Base-by-base conservation (phyloP, 2,113 vertebrate genomes). In the Ciconia stormi region DNA sequence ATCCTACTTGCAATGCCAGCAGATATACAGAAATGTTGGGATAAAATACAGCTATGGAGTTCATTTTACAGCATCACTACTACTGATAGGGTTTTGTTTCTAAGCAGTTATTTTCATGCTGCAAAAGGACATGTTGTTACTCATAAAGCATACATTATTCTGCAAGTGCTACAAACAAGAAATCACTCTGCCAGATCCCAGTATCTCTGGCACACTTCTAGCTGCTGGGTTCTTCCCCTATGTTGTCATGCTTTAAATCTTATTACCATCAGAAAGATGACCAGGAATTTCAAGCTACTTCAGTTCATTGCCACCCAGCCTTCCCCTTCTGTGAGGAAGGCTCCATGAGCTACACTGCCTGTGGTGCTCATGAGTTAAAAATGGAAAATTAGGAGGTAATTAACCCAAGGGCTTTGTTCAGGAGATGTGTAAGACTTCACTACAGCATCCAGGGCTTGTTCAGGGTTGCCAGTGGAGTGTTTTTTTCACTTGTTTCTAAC, bases 71-170 rank as follows among this genome's bases (percentile, higher is more conserved):
- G 59, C 74, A 82, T 23, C 40, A 7, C 47, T 82, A n/a, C 42
- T 50, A 53, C 19, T 22, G 36, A 82, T 36, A 42, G 5, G 3
- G 42, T 49, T 96, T 94, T 89, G 58, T 85, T 89, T 77, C 73
- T 66, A 61, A 92, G 63, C 58, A 47, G 76, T 81, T 78, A 63
- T 91, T 87, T 94, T 87, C 83, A 80, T 47, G 62, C 62, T 77
- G 91, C 58, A 87, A 87, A 95, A 85, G 53, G 46, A 93, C 58
- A 59, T 29, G 85, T n/a, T 95, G 70, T 85, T 95, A 92, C 83
- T 89, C 70, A 81, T 50, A 93, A 87, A 46, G 36, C 55, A 92
- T 22, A 85, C 30, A 88, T 87, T 80, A 84, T 80, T 93, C 86
- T 74, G n/a, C 77, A 88, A 93, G 69, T 49, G 73, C 72, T 53